Base-by-base conservation (phyloP, 2,113 vertebrate species). In the Ctenomys sociabilis region DNA sequence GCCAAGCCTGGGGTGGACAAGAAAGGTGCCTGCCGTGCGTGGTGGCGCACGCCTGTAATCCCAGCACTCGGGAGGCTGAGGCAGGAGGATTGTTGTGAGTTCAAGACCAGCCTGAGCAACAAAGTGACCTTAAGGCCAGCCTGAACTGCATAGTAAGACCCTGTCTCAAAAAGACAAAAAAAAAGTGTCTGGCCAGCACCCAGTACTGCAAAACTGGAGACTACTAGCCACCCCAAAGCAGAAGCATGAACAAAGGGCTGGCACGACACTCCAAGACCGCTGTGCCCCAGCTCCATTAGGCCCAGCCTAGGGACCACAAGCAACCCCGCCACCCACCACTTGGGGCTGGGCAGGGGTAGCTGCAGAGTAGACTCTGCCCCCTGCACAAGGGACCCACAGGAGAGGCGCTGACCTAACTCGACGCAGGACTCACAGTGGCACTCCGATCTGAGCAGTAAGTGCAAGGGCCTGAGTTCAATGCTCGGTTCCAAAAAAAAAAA, bases 341-440 rank as follows among this genome's bases (percentile, higher is more conserved):
- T 12, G 7, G 4, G 52, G 54, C 43, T 22, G 26, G 22, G 63
- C 30, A 40, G 73, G 30, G 40, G 57, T 26, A 5, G n/a, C 64
- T 81, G 3, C 12, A 30, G 19, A 52, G 84, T 1, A 30, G 6
- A 32, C 35, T 0, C 7, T 0, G n/a, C 61, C 75, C 82, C 37
- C n/a, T 32, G 10, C 3, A 6, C 5, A 35, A 0, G 1, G 40
- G 84, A 75, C 57, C 57, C 59, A 63, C 4, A 2, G 52, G 6
- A 35, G 73, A 49, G 7, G 45, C 4, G 2, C 28, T n/a, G 3
- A 59, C 54, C 88, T 52, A 21, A 12, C 13, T 0, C 0, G 3
- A 68, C 7, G 14, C 21, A 24, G 40, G 35, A 70, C 28, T 49
- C 0, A 2, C 1, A 37, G 49, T 0, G n/a, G n/a, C 12, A 3